phyloP scores from a whole-genome alignment of 1,140 invertebrate species.

The Aphaenogaster ashmeadi region DNA sequence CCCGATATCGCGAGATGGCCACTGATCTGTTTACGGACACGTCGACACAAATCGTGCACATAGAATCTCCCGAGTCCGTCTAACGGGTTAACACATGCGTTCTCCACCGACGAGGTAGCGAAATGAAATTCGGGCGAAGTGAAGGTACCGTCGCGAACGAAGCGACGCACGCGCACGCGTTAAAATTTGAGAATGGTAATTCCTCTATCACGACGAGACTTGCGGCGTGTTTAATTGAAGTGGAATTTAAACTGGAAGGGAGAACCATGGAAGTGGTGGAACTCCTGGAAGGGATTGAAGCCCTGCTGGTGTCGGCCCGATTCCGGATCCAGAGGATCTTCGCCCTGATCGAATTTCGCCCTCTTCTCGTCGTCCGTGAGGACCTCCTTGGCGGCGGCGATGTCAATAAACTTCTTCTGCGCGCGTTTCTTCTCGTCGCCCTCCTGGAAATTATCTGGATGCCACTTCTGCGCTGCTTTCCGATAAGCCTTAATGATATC shows the following conservation, averaged over 20 bases:
- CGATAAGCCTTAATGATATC: constrained; percentile 99
- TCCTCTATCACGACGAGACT: constrained; percentile 53
- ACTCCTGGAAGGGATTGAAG: constrained; percentile 93
- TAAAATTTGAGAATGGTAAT: constrained; percentile 58
- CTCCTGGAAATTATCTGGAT: constrained; percentile 98
- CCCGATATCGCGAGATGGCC: not conserved
- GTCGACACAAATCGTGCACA: constrained; percentile 22
- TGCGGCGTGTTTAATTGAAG: constrained; percentile 89
- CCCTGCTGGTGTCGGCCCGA: constrained; percentile 90
- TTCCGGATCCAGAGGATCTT: constrained; percentile 99
- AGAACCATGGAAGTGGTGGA: constrained; percentile 95
- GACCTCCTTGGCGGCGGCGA: constrained; percentile 99
- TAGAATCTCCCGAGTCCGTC: constrained; percentile 33
- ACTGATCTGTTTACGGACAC: constrained; percentile 50
- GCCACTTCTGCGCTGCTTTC: constrained; percentile 99
- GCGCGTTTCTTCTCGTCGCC: constrained; percentile 97
- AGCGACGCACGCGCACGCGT: constrained; percentile 4
- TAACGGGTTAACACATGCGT: constrained; percentile 39
- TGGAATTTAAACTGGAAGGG: constrained; percentile 99
- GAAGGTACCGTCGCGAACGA: not conserved
- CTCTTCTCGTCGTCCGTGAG: constrained; percentile 95
- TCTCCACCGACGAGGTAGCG: constrained; percentile 66
- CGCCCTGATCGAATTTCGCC: constrained; percentile 96
- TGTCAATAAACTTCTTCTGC: constrained; percentile 99
- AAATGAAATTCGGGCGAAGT: constrained; percentile 57